Evolutionary conservation across 2,797 vertebrate species (phyloP), one percentile per base, ranked within the genome.

Genomic region (Acanthopagrus latus): DNA sequence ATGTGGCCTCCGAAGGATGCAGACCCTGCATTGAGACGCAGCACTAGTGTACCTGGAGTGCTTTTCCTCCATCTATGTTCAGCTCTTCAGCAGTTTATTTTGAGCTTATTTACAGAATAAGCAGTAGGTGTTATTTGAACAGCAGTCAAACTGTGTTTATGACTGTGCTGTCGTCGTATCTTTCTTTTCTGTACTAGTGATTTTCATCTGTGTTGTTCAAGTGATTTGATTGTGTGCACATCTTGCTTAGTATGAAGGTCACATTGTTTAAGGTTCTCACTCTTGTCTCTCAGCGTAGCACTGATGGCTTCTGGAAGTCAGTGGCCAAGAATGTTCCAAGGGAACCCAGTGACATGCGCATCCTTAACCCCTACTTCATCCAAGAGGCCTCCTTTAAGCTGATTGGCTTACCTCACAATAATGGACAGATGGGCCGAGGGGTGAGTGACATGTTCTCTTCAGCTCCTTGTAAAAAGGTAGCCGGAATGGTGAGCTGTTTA

Each of bases 301-400:
- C 72, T 9, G 82, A 89, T 18, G 97, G 96, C 64, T 97, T 97
- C 95, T 97, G 97, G 97, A 97, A 97, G 90, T 97, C 96, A 11
- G 96, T 97, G 74, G 96, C 97, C 75, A 95, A 90, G 41, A 88
- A 92, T 4, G 95, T 97, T 54, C 97, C 97, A 44, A 95, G 95
- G 87, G 95, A 96, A 64, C 95, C 96, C 46, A 90, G 93, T 1
- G 96, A 97, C 62, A 96, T 97, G 60, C 96, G 97, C 68, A 97
- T 97, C 86, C 94, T 97, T 75, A 97, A 97, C 83, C 97, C 97
- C 0, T 97, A 96, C 88, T 97, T 97, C 91, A 97, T 97, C 93
- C 96, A 97, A 82, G 96, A 97, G 87, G 96, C 97, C 7, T 96
- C 96, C 71, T 97, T 97, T 93, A 96, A 95, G 81, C 96, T 97